phyloP scores from a whole-genome alignment of 2,888 invertebrate species.

The Neocrepidodera transversa region DNA sequence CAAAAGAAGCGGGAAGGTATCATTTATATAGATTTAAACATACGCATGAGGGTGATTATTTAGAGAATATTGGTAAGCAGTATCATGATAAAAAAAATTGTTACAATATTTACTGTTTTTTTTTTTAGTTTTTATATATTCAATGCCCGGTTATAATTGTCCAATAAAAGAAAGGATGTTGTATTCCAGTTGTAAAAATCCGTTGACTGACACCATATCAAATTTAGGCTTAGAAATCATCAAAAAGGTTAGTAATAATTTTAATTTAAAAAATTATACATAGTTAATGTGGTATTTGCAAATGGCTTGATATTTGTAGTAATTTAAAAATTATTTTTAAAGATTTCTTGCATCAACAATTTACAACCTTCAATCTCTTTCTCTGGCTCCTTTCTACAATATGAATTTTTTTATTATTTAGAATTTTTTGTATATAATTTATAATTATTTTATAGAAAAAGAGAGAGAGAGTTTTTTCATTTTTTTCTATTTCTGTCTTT shows the following conservation, averaged over 20 bases:
- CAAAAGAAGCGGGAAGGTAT: constrained; percentile 86
- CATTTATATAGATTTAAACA: constrained; percentile 92
- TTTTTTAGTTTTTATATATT: constrained; percentile 92
- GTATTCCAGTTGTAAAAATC: constrained; percentile 96
- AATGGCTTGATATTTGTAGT: too few species aligned
- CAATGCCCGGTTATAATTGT: constrained; percentile 96
- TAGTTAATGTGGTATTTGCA: too few species aligned
- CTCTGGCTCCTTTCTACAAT: too few species aligned
- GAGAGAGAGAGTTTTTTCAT: too few species aligned
- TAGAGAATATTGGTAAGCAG: constrained; percentile 78
- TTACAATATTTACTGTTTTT: not conserved
- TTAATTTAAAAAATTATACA: too few species aligned
- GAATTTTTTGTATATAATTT: too few species aligned
- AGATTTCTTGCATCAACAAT: too few species aligned
- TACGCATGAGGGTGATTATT: constrained; percentile 89
- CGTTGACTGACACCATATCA: constrained; percentile 84
- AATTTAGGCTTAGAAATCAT: constrained; percentile 78
- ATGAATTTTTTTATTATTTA: too few species aligned
- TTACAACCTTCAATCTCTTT: too few species aligned
- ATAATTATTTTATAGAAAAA: too few species aligned
- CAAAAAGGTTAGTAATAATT: constrained; percentile 83
- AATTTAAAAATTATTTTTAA: too few species aligned
- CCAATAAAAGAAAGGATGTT: constrained; percentile 98
- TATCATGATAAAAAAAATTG: not conserved
- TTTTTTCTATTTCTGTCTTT: too few species aligned